phyloP scores from a whole-genome alignment of 2,888 invertebrate species.

The Pediacus dermestoides region DNA sequence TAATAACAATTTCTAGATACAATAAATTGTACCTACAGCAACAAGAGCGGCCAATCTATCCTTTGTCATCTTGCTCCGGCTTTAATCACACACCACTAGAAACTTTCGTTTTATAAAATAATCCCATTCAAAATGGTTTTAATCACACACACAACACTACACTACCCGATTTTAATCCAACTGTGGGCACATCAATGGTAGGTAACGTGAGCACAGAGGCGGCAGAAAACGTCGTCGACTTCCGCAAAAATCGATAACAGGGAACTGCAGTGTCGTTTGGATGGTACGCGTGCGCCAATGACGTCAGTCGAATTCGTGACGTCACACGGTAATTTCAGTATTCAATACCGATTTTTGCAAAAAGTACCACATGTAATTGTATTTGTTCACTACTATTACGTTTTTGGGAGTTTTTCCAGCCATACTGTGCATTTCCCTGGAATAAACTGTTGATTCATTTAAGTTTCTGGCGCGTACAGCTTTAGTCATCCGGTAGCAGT shows the following conservation, averaged over 20 bases:
- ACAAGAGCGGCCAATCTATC: slow-evolving; percentile 95
- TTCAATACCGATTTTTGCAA: slow-evolving; percentile 19
- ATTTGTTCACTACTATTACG: slow-evolving; percentile 11
- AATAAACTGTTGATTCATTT: slow-evolving; percentile 18
- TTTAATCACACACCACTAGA: slow-evolving; percentile 61
- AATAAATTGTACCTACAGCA: slow-evolving; percentile 65
- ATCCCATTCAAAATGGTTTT: slow-evolving; percentile 67
- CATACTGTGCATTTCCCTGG: not conserved
- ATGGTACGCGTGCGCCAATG: slow-evolving; percentile 52
- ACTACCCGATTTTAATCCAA: not conserved
- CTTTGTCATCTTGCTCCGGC: slow-evolving; percentile 75
- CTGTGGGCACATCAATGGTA: too few species aligned
- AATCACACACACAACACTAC: not conserved
- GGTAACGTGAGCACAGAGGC: slow-evolving; percentile 48
- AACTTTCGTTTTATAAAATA: slow-evolving; percentile 65
- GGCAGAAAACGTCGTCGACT: slow-evolving; percentile 2
- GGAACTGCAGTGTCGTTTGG: slow-evolving; percentile 61
- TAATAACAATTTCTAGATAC: too few species aligned
- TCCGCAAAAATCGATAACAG: slow-evolving; percentile 79
- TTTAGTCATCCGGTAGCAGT: slow-evolving; percentile 43
- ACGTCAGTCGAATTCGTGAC: slow-evolving; percentile 46
- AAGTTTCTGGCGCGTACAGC: slow-evolving; percentile 29
- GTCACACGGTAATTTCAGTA: slow-evolving; percentile 33
- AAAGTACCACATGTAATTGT: slow-evolving; percentile 19
- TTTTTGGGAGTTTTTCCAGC: slow-evolving; percentile 14